phyloP scores from a whole-genome alignment of 2,797 vertebrate genomes.

The Presbytis comata region DNA sequence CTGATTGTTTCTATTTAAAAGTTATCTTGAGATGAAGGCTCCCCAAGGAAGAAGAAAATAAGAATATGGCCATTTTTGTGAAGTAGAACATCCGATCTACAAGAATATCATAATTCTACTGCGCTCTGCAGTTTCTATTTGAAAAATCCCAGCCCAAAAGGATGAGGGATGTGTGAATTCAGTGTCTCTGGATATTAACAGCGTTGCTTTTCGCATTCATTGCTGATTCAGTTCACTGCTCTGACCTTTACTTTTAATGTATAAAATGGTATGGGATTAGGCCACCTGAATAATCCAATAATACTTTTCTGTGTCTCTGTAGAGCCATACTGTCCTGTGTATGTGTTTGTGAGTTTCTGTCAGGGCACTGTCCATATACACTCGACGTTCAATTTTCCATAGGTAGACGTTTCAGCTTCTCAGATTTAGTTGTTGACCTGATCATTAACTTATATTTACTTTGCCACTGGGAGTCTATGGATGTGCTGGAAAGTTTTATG shows the following conservation, averaged over 20 bases:
- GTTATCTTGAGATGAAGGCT: slow-evolving; percentile 78
- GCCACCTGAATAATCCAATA: not conserved
- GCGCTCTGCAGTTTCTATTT: not conserved
- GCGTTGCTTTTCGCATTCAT: slow-evolving; percentile 1
- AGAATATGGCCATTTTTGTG: slow-evolving; percentile 22
- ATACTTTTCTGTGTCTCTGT: not conserved
- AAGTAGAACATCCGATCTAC: not conserved
- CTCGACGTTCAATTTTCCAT: not conserved
- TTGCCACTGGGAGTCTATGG: not conserved
- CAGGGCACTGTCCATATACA: not conserved
- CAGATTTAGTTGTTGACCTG: not conserved
- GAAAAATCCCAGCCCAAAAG: not conserved
- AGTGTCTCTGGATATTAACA: not conserved
- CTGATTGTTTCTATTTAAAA: slow-evolving; percentile 78
- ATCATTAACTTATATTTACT: not conserved
- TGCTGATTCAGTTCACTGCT: slow-evolving; percentile 44
- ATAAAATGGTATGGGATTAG: not conserved
- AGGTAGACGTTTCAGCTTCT: not conserved
- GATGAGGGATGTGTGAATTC: slow-evolving; percentile 45
- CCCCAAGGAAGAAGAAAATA: slow-evolving; percentile 65
- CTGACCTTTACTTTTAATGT: slow-evolving; percentile 60
- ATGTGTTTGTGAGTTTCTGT: not conserved
- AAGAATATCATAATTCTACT: not conserved
- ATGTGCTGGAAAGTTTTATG: not conserved
- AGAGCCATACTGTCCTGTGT: not conserved